Evolutionary conservation across 2,113 vertebrate genomes (phyloP).

Genomic region (Polypterus senegalus): DNA sequence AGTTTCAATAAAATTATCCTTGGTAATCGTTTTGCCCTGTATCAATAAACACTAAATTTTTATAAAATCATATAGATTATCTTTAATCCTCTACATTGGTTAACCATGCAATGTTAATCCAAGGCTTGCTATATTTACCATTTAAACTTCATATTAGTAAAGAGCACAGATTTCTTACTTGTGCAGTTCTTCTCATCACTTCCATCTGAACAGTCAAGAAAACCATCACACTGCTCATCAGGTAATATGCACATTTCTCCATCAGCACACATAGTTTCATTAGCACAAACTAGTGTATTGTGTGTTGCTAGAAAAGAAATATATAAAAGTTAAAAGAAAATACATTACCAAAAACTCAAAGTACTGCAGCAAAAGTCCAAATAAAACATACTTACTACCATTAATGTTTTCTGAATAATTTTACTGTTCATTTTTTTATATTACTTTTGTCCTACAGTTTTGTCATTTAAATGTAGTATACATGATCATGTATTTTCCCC

Average conservation of each 20-base stretch:
- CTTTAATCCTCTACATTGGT: too few relatives aligned
- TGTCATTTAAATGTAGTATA: too few relatives aligned
- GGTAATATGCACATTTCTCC: constrained; percentile 68
- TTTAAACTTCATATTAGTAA: too few relatives aligned
- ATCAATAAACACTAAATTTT: too few relatives aligned
- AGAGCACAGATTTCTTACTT: constrained; percentile 30
- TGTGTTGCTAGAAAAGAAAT: constrained; percentile 58
- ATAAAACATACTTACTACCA: not conserved
- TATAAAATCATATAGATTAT: too few relatives aligned
- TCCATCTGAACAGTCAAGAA: constrained; percentile 82
- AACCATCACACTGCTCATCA: constrained; percentile 74
- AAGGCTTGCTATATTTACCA: too few relatives aligned
- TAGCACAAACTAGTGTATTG: constrained; percentile 56
- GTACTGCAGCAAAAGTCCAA: too few relatives aligned
- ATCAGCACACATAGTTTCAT: constrained; percentile 68
- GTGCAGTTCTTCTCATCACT: constrained; percentile 85
- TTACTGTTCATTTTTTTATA: not conserved
- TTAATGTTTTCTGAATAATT: not conserved
- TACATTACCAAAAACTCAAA: not conserved
- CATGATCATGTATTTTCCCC: too few relatives aligned
- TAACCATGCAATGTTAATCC: too few relatives aligned
- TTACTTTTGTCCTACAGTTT: not conserved
- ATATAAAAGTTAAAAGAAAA: not conserved
- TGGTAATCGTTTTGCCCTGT: too few relatives aligned
- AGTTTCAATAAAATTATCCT: too few relatives aligned